phyloP scores from a whole-genome alignment of 2,797 vertebrate genomes.

The Thamnophis elegans region DNA sequence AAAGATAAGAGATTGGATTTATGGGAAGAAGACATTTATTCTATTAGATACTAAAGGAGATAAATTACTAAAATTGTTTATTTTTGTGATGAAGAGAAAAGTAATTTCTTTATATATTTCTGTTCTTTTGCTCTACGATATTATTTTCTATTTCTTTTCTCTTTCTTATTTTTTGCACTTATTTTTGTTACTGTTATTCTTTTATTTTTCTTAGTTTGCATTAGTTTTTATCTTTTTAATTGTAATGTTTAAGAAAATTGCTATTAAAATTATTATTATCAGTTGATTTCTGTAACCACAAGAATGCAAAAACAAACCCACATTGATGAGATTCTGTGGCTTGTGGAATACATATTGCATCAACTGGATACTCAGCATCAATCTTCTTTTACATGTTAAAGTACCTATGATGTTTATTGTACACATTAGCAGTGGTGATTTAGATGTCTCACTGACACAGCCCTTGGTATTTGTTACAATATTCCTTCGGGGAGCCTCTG shows the following conservation, averaged over 20 bases:
- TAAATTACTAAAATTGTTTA: neutral
- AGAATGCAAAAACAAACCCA: neutral
- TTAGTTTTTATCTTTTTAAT: neutral
- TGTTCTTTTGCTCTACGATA: neutral
- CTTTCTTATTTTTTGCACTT: neutral
- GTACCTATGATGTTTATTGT: neutral
- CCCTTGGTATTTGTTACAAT: neutral
- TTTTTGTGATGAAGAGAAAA: neutral
- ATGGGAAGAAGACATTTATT: neutral
- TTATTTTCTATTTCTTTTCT: neutral
- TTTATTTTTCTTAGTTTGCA: neutral
- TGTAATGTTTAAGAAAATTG: neutral
- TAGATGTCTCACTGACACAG: neutral
- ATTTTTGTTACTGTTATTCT: neutral
- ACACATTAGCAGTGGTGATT: slow-evolving; percentile 2
- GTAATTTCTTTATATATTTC: neutral
- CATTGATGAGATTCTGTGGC: neutral
- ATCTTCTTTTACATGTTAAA: slow-evolving; percentile 4
- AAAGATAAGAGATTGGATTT: neutral
- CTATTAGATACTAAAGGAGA: neutral
- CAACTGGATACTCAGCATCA: slow-evolving; percentile 2
- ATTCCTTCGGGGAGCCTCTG: slow-evolving; percentile 8
- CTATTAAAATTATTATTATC: neutral
- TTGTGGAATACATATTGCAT: neutral
- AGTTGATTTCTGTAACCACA: neutral